These are phyloP conservation scores for Horisme vitalbata DNA, from an alignment of 2,888 invertebrate species.

Conservation along the genomic window DNA sequence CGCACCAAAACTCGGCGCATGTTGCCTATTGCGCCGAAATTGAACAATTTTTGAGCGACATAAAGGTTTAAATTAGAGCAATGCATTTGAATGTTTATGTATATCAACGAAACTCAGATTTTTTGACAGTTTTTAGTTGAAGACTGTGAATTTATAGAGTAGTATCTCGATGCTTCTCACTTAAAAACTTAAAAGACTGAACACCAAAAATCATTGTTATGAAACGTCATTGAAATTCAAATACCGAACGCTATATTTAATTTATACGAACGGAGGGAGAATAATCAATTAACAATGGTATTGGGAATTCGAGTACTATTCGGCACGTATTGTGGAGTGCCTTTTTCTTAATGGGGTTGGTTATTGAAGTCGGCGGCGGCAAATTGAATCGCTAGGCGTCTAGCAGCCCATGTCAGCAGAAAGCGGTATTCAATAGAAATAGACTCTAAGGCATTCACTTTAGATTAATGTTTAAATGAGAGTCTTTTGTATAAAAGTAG, in stretches of 20 bases:
- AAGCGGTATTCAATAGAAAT: not conserved
- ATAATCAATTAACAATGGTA: conserved; percentile 36
- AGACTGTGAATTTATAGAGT: not conserved
- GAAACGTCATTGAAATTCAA: conserved; percentile 33
- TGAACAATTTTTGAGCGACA: no score
- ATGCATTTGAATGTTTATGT: no score
- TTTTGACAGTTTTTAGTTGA: no score
- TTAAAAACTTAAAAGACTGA: conserved; percentile 2
- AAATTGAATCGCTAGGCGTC: conserved; percentile 35
- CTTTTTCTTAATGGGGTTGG: conserved; percentile 37
- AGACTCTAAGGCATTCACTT: not conserved
- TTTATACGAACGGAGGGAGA: conserved; percentile 32
- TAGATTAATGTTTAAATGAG: no score
- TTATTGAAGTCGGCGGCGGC: conserved; percentile 30
- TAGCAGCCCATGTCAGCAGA: no score
- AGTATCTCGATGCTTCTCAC: not conserved
- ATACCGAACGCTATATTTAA: conserved; percentile 33
- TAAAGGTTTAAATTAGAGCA: no score
- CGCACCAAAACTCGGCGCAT: no score
- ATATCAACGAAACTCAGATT: no score
- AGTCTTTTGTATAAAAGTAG: no score
- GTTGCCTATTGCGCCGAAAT: no score
- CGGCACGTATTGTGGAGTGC: conserved; percentile 33
- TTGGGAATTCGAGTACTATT: conserved; percentile 30
- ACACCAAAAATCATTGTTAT: conserved; percentile 28